Base-by-base conservation (phyloP, 2,797 vertebrate species). In the Peromyscus eremicus region DNA sequence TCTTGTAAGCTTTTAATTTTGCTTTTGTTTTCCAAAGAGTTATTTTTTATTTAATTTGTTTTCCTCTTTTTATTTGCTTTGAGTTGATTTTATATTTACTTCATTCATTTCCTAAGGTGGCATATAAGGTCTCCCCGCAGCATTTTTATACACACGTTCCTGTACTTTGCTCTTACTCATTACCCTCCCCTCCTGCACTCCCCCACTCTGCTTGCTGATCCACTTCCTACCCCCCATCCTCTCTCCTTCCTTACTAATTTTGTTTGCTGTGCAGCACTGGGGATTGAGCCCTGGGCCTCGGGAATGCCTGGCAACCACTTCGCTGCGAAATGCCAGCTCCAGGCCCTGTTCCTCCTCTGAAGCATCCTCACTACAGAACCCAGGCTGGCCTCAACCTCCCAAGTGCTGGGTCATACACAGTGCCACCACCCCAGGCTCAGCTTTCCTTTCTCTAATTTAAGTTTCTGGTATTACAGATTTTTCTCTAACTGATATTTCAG, bases 21-120 rank as follows among this genome's bases (percentile, higher is more conserved):
- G 23, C 23, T 64, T 73, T 37, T 29, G 37, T 49, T 34, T 34
- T 52, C 2, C 14, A 43, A 66, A 49, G 62, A 49, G 40, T n/a
- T 84, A 12, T 46, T 83, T 43, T 80, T 55, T 32, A 40, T 55
- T 43, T 37, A n/a, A 70, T 43, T 83, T 23, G 1, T 84, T 89
- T 92, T 34, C 46, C 37, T 62, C 40, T 37, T 71, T 85, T 57
- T 73, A 57, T 49, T 89, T 83, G 77, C 32, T 70, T 55, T 46
- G 17, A 34, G 23, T 32, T 55, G n/a, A 37, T 37, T 71, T 55
- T 75, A 19, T 43, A 60, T 55, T 70, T 73, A 40, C 84, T 40
- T 88, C 60, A 43, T 60, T 77, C 32, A 52, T 79, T n/a, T 43
- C 82, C 70, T 23, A 75, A 70, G 66, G 27, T 23, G 43, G 52